These are phyloP conservation scores for Rallus limicola DNA, from an alignment of 2,113 vertebrate species.

Conservation along the genomic window DNA sequence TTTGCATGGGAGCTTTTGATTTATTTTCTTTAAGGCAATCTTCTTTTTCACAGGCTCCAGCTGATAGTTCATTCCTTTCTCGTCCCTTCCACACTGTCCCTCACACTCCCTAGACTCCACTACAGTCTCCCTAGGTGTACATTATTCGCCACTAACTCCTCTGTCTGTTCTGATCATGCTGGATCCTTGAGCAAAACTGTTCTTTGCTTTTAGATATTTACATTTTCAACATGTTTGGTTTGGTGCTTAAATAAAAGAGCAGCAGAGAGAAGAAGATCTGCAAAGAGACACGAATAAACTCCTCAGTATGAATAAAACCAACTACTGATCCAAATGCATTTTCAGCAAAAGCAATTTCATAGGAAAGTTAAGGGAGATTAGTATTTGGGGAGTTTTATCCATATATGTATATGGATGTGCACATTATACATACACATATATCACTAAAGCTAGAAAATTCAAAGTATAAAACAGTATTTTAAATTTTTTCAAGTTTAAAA, in stretches of 20 bases:
- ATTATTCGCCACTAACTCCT: not conserved
- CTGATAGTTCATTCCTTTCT: not conserved
- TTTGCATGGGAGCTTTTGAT: not conserved
- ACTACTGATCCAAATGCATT: not conserved
- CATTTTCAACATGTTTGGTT: slow-evolving; percentile 14
- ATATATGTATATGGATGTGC: not conserved
- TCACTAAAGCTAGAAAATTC: not conserved
- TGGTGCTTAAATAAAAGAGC: not conserved
- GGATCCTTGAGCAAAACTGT: not conserved
- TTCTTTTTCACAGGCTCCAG: not conserved
- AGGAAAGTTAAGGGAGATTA: not conserved
- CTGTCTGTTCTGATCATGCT: not conserved
- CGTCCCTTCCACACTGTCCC: not conserved
- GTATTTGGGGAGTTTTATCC: not conserved
- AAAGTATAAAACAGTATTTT: not conserved
- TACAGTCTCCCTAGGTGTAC: not conserved
- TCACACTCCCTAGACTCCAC: not conserved
- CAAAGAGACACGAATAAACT: not conserved
- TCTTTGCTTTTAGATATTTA: slow-evolving; percentile 14
- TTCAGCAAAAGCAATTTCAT: not conserved
- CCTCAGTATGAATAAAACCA: not conserved
- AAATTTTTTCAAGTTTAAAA: not conserved
- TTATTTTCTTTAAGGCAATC: not conserved
- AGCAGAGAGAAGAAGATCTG: not conserved
- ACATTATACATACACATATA: not conserved